Evolutionary conservation across 2,113 vertebrate species (phyloP).

Genomic region (Takifugu bimaculatus): DNA sequence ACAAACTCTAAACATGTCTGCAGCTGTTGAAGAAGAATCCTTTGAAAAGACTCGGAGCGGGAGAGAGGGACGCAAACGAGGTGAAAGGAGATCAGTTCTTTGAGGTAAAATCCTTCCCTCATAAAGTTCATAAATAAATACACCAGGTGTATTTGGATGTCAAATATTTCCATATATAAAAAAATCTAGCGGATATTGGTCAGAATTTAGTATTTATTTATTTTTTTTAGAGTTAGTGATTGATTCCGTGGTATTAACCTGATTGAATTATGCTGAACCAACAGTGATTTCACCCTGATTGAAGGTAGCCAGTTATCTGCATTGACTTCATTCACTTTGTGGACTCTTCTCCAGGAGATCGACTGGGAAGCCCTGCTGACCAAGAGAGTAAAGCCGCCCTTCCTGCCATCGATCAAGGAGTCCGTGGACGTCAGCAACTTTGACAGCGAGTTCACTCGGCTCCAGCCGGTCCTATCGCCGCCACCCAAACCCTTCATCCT

Average conservation of each 20-base stretch:
- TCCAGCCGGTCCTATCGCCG: constrained; percentile 82
- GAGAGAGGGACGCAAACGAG: constrained; percentile 85
- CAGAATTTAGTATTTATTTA: no score
- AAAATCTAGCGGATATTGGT: no score
- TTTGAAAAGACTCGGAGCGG: constrained; percentile 84
- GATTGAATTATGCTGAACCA: no score
- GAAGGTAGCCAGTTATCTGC: no score
- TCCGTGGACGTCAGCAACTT: constrained; percentile 84
- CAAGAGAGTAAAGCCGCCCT: constrained; percentile 79
- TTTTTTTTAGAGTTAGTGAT: no score
- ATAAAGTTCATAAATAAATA: neutral
- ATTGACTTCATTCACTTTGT: constrained; percentile 1
- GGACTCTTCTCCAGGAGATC: constrained; percentile 67
- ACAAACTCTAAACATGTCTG: neutral
- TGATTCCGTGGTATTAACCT: no score
- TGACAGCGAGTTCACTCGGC: constrained; percentile 85
- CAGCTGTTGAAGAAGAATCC: constrained; percentile 91
- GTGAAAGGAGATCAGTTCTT: constrained; percentile 90
- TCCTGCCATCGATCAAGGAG: constrained; percentile 79
- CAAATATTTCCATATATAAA: no score
- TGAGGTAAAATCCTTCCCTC: constrained; percentile 68
- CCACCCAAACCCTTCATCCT: constrained; percentile 70
- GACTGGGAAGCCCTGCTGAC: constrained; percentile 87
- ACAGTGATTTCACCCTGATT: no score
- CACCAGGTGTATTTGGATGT: neutral